Evolutionary conservation across 2,888 invertebrate genomes (phyloP).

Genomic region (Labia minor): DNA sequence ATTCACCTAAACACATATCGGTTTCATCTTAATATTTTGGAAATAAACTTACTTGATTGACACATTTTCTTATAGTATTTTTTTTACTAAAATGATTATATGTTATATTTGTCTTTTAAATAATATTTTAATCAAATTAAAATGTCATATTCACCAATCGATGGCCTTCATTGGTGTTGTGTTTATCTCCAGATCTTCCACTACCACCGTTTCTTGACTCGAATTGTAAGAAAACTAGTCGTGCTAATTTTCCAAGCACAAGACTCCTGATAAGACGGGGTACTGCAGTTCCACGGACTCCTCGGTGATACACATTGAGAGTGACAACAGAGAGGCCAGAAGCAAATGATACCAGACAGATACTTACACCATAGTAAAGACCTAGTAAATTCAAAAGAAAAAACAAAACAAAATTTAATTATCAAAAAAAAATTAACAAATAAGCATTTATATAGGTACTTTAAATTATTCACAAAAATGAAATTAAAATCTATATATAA

Average conservation of each 20-base stretch:
- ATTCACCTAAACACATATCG: no score
- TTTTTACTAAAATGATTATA: no score
- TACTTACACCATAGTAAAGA: constrained; percentile 71
- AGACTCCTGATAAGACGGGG: constrained; percentile 58
- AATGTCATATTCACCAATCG: not conserved
- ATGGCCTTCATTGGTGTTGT: not conserved
- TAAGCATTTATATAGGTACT: not conserved
- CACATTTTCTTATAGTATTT: no score
- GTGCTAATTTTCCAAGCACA: constrained; percentile 63
- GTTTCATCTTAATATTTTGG: no score
- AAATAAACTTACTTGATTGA: no score
- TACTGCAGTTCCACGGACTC: constrained; percentile 67
- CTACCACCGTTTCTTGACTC: constrained; percentile 38
- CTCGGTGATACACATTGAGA: constrained; percentile 74
- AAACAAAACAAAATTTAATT: not conserved
- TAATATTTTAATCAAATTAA: no score
- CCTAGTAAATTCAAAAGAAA: constrained; percentile 44
- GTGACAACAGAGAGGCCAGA: constrained; percentile 74
- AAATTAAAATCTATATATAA: not conserved
- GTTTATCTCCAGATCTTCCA: not conserved
- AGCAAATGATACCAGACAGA: constrained; percentile 69
- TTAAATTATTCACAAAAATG: not conserved
- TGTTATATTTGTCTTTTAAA: no score
- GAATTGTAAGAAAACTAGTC: constrained; percentile 60
- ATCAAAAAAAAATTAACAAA: no score